Percentiles rank a stretch among this genome's conserved stretches.
Conservation (phyloP, 2,888 invertebrate species). For the Fragum whitleyi region DNA sequence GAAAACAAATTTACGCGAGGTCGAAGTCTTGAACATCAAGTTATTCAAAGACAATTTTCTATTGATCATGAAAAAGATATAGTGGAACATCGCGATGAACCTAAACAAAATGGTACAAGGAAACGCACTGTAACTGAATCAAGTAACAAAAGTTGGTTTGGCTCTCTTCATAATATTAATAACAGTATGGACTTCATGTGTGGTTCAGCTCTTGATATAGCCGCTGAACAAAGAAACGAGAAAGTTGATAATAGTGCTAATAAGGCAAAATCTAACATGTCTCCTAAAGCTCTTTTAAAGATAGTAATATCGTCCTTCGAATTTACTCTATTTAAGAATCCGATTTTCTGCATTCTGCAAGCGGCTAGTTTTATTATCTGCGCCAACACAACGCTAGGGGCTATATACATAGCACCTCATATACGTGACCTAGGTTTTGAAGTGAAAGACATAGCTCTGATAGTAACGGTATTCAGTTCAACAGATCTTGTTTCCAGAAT, state of each 20-base stretch:
- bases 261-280: not conserved
- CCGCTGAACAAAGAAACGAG: not conserved
- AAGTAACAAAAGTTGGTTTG: not conserved
- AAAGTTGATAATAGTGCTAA: not conserved
- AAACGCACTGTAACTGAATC: constrained; percentile 21
- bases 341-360: constrained; percentile 45
- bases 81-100: not conserved
- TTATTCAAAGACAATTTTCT: not conserved
- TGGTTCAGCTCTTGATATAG: constrained; percentile 22
- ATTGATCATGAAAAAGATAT: not conserved
- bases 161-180: not conserved
- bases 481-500: constrained; percentile 54
- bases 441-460: constrained; percentile 39
- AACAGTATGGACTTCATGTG: constrained; percentile 15
- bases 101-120: not conserved
- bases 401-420: constrained; percentile 61
- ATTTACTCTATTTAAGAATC: constrained; percentile 52
- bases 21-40: not conserved
- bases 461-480: constrained; percentile 54
- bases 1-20: not conserved
- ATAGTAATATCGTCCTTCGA: constrained; percentile 21
- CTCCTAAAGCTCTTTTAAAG: constrained; percentile 18
- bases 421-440: constrained; percentile 47
- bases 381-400: constrained; percentile 43
- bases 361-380: constrained; percentile 37